Evolutionary conservation across 2,797 vertebrate genomes (phyloP), one percentile per base, ranked within the genome.

Genomic region (Tolypeutes matacus): DNA sequence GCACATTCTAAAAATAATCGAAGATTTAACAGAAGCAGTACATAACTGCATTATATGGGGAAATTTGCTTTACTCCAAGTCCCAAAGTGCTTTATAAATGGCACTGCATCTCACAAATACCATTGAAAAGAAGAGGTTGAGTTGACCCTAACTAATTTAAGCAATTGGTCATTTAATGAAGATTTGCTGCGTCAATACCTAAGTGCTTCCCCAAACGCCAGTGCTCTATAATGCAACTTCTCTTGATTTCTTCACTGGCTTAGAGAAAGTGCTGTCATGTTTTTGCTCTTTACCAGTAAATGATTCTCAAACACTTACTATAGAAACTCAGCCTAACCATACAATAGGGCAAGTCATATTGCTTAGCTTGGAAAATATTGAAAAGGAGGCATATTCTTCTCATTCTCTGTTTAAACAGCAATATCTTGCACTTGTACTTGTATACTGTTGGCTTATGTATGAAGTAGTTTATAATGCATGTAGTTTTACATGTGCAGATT

Each of bases 41-140:
- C 64, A 81, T 69, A 67, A 69, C 36, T 81, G 67, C 10, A 36
- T 51, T 67, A 58, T 18, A 23, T 36, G 1, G 75, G 49, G 56
- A 95, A 96, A 46, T 46, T 0, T 64, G 49, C 36, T 89, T 93
- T 67, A 82, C 9, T 76, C 12, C 5, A 95, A 89, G 94, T 67
- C 31, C 85, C 46, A 93, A 82, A 93, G 11, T 84, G 86, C 36
- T 91, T 96, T 42, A 84, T 95, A 97, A 96, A 97, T 70, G 14
- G 51, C 27, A 60, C 7, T 14, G 46, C 87, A 39, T 20, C 64
- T 92, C 82, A 95, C 42, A 36, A 93, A 12, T 65, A 95, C 86
- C 78, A 87, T 29, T 36, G 20, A 88, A 81, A 76, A 93, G 7
- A 77, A 3, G 11, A 83, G 51, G 34, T 92, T 92, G 25, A 34